A percentile compares a stretch with the other conserved stretches of the same genome.
These are phyloP conservation scores for Chloebia gouldiae DNA, from an alignment of 2,113 vertebrate genomes.

Conservation along the genomic window DNA sequence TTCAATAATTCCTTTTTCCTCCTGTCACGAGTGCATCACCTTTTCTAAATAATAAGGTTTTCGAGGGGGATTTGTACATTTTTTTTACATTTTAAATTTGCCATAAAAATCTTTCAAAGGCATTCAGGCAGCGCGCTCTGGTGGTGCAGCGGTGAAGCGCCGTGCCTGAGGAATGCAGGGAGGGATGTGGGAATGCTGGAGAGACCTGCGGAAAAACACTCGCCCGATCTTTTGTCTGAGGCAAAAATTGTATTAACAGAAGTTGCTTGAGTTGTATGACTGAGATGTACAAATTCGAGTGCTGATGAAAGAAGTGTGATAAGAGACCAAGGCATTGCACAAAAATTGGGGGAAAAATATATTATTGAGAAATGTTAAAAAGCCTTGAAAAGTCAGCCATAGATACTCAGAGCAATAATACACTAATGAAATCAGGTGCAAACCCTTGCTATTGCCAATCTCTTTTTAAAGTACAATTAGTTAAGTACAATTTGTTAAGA, in stretches of 20 bases:
- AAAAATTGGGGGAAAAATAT: fast-evolving
- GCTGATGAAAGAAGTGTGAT: not conserved
- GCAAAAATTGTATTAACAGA: not conserved
- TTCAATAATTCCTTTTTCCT: not conserved
- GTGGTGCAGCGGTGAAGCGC: not conserved
- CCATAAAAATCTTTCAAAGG: not conserved
- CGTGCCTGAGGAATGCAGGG: too few species aligned
- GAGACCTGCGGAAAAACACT: not conserved
- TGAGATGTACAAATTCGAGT: not conserved
- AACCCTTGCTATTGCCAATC: not conserved
- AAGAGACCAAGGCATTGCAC: not conserved
- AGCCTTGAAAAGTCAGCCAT: not conserved
- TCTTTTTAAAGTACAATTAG: not conserved
- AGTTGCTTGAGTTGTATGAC: not conserved
- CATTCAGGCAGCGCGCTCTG: conserved; percentile 43
- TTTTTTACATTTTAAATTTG: not conserved
- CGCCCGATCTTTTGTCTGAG: not conserved
- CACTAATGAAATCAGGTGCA: not conserved
- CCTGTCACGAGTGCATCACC: not conserved
- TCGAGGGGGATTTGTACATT: not conserved
- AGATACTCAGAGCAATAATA: not conserved
- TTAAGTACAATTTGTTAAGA: not conserved
- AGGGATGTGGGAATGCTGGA: not conserved
- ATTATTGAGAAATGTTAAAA: not conserved
- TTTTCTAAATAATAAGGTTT: not conserved